A percentile compares a stretch with the other conserved stretches of the same genome.
Evolutionary conservation across 2,113 vertebrate genomes (phyloP).

Genomic region (Mustela nigripes): DNA sequence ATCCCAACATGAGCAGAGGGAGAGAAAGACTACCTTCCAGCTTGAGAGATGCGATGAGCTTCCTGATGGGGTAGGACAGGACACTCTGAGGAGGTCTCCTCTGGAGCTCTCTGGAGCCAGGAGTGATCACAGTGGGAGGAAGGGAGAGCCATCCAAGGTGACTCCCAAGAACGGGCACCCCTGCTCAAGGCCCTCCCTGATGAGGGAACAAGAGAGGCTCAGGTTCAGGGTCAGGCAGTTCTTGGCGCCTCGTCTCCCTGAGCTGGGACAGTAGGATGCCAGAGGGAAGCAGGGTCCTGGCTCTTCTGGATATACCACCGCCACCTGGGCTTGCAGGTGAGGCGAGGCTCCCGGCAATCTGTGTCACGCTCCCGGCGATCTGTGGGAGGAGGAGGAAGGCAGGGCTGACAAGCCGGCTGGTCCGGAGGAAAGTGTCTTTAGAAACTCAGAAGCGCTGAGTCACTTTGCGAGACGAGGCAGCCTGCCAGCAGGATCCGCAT

Average conservation of each 20-base stretch:
- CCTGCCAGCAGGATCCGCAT: neutral
- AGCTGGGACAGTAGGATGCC: fast-evolving
- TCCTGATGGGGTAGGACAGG: neutral
- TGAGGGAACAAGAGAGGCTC: no score
- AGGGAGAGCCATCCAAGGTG: neutral
- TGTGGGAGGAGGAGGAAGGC: neutral
- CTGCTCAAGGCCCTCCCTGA: fast-evolving
- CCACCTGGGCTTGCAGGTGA: fast-evolving
- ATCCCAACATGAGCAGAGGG: neutral
- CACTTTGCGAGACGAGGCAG: neutral
- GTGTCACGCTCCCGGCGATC: neutral
- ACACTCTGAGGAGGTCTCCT: neutral
- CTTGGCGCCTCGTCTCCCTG: neutral
- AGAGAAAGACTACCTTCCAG: neutral
- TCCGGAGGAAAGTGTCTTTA: neutral
- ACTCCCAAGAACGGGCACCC: no score
- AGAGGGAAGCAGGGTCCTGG: neutral
- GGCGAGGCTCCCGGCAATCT: neutral
- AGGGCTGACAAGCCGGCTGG: neutral
- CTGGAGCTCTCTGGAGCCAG: neutral
- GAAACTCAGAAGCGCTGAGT: neutral
- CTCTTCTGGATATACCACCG: neutral
- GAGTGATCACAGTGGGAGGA: neutral
- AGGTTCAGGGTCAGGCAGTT: neutral
- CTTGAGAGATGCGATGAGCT: neutral